phyloP scores from a whole-genome alignment of 2,113 vertebrate genomes.

The Gadus macrocephalus region DNA sequence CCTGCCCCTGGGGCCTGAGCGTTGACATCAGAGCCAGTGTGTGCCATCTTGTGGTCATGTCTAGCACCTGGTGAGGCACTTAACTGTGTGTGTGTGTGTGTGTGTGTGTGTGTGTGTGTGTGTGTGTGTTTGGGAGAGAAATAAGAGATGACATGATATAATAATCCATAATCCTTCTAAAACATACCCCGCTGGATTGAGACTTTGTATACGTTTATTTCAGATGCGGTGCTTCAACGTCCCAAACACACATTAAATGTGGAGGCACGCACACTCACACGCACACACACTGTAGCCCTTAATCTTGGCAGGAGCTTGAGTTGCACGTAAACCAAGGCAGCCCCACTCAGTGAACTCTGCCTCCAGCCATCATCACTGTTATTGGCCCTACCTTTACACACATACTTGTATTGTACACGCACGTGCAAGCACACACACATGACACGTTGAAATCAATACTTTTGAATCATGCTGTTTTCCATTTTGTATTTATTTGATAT shows the following conservation, averaged over 20 bases:
- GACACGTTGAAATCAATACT: too few relatives aligned
- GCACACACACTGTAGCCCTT: slow-evolving; percentile 17
- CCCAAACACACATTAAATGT: too few relatives aligned
- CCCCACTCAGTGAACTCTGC: slow-evolving; percentile 46
- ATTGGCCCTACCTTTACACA: slow-evolving; percentile 20
- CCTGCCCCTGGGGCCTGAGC: slow-evolving; percentile 6
- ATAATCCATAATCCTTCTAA: slow-evolving; percentile 25
- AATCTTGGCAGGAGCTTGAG: slow-evolving; percentile 29
- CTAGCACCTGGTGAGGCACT: slow-evolving; percentile 30
- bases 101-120: slow-evolving; percentile 7
- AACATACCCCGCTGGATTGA: slow-evolving; percentile 17
- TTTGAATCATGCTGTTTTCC: too few relatives aligned
- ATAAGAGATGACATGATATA: slow-evolving; percentile 16
- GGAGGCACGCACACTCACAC: background rate
- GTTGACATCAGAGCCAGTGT: slow-evolving; percentile 5
- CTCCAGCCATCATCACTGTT: slow-evolving; percentile 32
- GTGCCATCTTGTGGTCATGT: slow-evolving; percentile 22
- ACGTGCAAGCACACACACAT: slow-evolving; percentile 24
- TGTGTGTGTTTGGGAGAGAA: slow-evolving; percentile 16
- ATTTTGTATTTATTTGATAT: too few relatives aligned
- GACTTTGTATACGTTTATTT: too few relatives aligned
- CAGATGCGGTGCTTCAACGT: too few relatives aligned
- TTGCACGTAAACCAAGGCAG: slow-evolving; percentile 35
- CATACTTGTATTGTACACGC: background rate
- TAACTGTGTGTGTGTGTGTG: slow-evolving; percentile 7